These are phyloP conservation scores for Drosophila ercepeae DNA, from an alignment of 1,140 invertebrate genomes.

Conservation along the genomic window DNA sequence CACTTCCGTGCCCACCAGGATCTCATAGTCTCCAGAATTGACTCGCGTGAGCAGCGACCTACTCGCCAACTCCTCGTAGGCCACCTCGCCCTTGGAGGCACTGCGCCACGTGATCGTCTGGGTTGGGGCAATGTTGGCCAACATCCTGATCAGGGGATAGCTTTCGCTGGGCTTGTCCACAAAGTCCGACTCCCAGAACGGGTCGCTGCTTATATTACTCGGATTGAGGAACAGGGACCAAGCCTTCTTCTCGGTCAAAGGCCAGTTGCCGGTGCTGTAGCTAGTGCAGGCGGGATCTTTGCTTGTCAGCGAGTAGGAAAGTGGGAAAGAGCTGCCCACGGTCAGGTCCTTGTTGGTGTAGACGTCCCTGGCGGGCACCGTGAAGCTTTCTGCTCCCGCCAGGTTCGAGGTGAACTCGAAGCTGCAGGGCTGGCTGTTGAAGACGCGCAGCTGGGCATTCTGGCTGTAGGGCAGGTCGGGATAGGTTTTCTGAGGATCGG, in stretches of 20 bases:
- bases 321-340: background rate
- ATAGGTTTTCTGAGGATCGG: constrained; percentile 85
- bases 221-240: constrained; percentile 84
- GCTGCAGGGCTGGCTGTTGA: constrained; percentile 86
- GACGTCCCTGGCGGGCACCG: constrained; percentile 61
- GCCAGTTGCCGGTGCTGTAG: background rate
- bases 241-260: constrained; percentile 40
- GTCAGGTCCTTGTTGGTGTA: constrained; percentile 75
- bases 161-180: constrained; percentile 74
- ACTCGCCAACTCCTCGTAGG: constrained; percentile 35
- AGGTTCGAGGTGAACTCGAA: constrained; percentile 60
- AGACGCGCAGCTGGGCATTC: constrained; percentile 88
- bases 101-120: constrained; percentile 40
- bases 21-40: constrained; percentile 83
- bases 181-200: constrained; percentile 50
- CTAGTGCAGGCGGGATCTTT: constrained; percentile 14
- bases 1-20: constrained; percentile 68
- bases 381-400: constrained; percentile 20
- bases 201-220: constrained; percentile 2
- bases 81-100: constrained; percentile 35
- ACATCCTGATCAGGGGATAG: constrained; percentile 54
- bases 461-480: constrained; percentile 86
- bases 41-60: constrained; percentile 56
- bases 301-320: constrained; percentile 29
- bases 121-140: constrained; percentile 49